Evolutionary conservation across 1,140 invertebrate species (phyloP), one percentile per base, ranked within the genome.

Genomic region (Pogonognathellus flavescens): DNA sequence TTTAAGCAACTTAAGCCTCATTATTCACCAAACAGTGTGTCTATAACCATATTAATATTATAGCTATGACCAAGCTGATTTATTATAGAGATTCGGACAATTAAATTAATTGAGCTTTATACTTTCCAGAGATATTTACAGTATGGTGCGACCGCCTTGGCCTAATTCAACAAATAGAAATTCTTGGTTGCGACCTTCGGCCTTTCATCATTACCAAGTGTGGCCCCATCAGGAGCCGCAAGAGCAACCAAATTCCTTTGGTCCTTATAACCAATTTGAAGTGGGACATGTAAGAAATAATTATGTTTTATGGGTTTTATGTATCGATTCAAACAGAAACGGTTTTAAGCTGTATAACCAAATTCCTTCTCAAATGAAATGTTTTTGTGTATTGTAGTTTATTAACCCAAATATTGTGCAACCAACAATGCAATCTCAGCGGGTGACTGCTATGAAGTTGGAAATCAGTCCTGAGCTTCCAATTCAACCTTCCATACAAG

Each of bases 391-490:
- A 1, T 66, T n/a, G 13, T 18, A 76, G 70, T 76, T 49, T 18
- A 31, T 76, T 16, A 76, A 76, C 41, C 70, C 70, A 7, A 76
- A 76, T 50, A 76, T 76, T 50, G 41, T 76, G 25, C 70, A 76
- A 16, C 70, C 70, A 76, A 76, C 70, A 49, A 50, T 31, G 6
- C 70, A 76, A n/a, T 49, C 20, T 60, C 81, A 82, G 49, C 57
- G 53, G 11, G 50, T 82, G 3, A 80, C 82, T 50, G 81, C 81
- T 10, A 22, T 86, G 31, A 86, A 84, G 55, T 52, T 86, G 53
- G 82, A 83, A n/a, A 59, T 86, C 14, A 80, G 57, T 53, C 81
- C 85, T 25, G 82, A 80, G 16, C 52, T 86, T 53, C 41, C 66
- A 16, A 66, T 81, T 22, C 60, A 82, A 55, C 57, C 81, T 59